These are phyloP conservation scores for Poecilobothrus nobilitatus DNA, from an alignment of 2,888 invertebrate species.

Conservation along the genomic window DNA sequence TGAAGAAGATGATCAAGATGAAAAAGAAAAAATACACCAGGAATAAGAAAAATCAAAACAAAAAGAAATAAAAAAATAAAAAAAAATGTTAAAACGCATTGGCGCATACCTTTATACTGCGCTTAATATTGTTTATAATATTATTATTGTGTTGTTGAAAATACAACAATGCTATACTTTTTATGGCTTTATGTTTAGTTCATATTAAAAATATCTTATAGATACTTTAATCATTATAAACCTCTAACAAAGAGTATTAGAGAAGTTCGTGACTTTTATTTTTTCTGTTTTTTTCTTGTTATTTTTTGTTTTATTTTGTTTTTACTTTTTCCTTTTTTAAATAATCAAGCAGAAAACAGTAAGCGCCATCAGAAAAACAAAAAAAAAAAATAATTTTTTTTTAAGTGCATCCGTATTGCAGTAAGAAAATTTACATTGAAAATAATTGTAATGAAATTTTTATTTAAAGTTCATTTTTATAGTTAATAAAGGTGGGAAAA, in stretches of 20 bases:
- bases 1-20: neutral
- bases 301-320: neutral
- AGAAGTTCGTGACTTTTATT: slow-evolving; percentile 4
- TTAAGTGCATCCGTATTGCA: slow-evolving; percentile 1
- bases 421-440: neutral
- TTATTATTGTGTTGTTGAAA: neutral
- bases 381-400: neutral
- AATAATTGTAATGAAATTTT: no score
- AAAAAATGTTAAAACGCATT: neutral
- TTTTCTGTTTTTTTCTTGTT: no score
- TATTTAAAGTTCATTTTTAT: no score
- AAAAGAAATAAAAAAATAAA: neutral
- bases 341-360: neutral
- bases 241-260: slow-evolving; percentile 3
- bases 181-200: slow-evolving; percentile 1
- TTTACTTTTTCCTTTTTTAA: neutral
- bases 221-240: neutral
- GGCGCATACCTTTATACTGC: slow-evolving; percentile 4
- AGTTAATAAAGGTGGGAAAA: no score
- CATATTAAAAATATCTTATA: slow-evolving; percentile 1
- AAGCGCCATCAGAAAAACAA: neutral
- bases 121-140: neutral
- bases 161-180: neutral
- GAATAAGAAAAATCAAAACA: no score
- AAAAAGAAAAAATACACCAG: neutral